Conservation (phyloP, 2,888 invertebrate species). For the Phaonia tiefii region DNA sequence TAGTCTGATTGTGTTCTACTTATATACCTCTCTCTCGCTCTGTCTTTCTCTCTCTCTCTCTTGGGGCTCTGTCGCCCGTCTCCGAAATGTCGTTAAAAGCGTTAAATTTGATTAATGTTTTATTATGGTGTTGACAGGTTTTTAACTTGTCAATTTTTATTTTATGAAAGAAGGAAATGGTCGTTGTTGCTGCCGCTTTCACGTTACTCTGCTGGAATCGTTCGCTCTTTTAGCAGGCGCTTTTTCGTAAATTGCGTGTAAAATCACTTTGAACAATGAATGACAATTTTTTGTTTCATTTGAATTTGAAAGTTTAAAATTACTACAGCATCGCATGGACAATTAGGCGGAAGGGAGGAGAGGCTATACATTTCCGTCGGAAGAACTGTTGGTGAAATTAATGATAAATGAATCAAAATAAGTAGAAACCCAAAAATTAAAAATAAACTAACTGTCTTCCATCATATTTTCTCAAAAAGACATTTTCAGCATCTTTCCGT, state of each 20-base stretch:
- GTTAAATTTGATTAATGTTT: slow-evolving; percentile 68
- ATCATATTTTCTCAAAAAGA: too few species aligned
- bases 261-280: slow-evolving; percentile 48
- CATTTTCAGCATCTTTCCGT: too few species aligned
- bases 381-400: too few species aligned
- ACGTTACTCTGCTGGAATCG: not conserved
- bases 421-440: too few species aligned
- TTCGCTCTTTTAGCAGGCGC: not conserved
- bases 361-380: too few species aligned
- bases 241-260: slow-evolving; percentile 55
- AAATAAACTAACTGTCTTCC: too few species aligned
- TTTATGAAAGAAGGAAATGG: slow-evolving; percentile 29
- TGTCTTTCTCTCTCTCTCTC: too few species aligned
- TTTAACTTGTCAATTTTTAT: slow-evolving; percentile 63
- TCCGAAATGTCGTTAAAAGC: slow-evolving; percentile 23
- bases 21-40: too few species aligned
- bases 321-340: too few species aligned
- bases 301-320: not conserved
- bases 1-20: slow-evolving; percentile 5
- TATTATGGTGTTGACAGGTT: slow-evolving; percentile 62
- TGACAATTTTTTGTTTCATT: slow-evolving; percentile 8
- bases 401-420: too few species aligned
- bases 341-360: too few species aligned
- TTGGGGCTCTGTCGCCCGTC: not conserved
- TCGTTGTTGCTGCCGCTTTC: not conserved